Percentiles rank a stretch among this genome's conserved stretches.
Evolutionary conservation across 2,113 vertebrate genomes (phyloP).

Genomic region (Cricetomys ansorgei): DNA sequence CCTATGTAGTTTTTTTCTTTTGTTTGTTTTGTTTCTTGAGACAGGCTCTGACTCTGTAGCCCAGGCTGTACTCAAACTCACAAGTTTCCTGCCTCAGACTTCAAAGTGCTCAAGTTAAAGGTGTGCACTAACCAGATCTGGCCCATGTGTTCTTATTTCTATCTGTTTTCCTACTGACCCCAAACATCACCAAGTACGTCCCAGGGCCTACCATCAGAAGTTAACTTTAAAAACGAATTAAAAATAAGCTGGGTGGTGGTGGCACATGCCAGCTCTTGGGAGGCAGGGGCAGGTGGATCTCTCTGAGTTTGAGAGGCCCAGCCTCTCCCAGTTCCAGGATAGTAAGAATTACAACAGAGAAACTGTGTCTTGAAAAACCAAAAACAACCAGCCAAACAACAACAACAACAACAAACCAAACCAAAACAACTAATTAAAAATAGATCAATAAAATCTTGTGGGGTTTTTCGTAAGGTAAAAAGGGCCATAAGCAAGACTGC

Average conservation of each 20-base stretch:
- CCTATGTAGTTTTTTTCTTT: background rate
- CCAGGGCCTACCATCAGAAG: background rate
- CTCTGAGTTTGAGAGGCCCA: too few relatives aligned
- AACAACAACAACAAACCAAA: too few relatives aligned
- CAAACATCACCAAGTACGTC: background rate
- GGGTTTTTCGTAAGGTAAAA: background rate
- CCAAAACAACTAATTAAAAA: background rate
- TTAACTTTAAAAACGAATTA: background rate
- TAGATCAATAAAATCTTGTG: background rate
- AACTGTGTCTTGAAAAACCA: too few relatives aligned
- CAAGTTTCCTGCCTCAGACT: background rate
- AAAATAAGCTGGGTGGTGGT: too few relatives aligned
- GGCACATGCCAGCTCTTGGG: too few relatives aligned
- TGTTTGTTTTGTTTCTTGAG: background rate
- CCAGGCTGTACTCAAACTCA: background rate
- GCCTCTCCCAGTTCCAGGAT: too few relatives aligned
- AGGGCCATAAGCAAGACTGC: background rate
- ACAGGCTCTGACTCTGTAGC: background rate
- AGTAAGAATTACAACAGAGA: too few relatives aligned
- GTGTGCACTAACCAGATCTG: background rate
- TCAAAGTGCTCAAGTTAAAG: background rate
- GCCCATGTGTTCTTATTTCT: background rate
- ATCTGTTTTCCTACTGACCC: background rate
- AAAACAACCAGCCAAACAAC: too few relatives aligned
- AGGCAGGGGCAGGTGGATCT: too few relatives aligned